These are phyloP conservation scores for Drosophila paracracens DNA, from an alignment of 2,888 invertebrate genomes.

Conservation along the genomic window DNA sequence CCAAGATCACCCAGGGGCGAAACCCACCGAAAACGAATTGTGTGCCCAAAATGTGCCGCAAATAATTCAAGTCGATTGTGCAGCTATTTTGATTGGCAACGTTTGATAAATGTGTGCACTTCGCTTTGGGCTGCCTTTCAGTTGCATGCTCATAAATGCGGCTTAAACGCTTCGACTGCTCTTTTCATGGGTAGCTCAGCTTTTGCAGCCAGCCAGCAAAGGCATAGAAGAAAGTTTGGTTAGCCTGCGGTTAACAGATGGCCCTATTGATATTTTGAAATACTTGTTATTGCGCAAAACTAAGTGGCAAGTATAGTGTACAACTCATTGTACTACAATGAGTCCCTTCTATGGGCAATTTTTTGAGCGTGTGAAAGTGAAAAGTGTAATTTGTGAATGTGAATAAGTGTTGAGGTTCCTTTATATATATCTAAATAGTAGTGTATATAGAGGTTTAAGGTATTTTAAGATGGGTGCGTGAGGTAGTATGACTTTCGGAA, in stretches of 20 bases:
- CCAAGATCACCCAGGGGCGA: slow-evolving; percentile 2
- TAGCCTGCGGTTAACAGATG: neutral
- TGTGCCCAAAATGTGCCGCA: slow-evolving; percentile 61
- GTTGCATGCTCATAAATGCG: slow-evolving; percentile 26
- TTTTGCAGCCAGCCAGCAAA: neutral
- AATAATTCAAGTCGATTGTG: slow-evolving; percentile 66
- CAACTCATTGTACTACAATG: neutral
- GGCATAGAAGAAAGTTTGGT: neutral
- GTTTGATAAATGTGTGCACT: slow-evolving; percentile 64
- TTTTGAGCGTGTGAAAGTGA: neutral
- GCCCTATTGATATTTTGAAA: neutral
- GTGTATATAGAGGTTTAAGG: neutral
- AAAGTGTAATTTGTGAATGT: neutral
- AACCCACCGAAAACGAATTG: slow-evolving; percentile 43
- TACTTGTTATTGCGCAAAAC: neutral
- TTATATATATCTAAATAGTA: neutral
- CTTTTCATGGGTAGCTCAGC: slow-evolving; percentile 5
- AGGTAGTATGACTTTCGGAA: neutral
- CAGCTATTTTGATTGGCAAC: slow-evolving; percentile 68
- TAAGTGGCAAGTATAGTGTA: neutral
- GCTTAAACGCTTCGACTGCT: slow-evolving; percentile 19
- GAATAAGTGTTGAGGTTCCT: neutral
- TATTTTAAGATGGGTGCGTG: neutral
- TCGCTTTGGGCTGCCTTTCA: slow-evolving; percentile 41
- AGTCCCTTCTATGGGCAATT: neutral